Evolutionary conservation across 92 coral and sea anemone genomes (phyloP).

Genomic region (Meandrina meandrites): DNA sequence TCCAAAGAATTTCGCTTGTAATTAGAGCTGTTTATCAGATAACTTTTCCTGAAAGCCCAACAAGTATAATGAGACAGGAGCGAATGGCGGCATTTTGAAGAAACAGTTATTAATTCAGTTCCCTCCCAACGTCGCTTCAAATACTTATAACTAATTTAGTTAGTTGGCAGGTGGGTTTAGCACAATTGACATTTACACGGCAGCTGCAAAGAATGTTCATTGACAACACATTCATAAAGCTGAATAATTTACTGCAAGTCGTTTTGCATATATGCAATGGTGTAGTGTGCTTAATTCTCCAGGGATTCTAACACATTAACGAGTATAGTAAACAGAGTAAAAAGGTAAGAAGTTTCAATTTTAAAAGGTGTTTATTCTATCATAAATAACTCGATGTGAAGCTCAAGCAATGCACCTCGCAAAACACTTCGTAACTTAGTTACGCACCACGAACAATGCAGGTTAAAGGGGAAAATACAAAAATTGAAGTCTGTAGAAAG

Average conservation of each 20-base stretch:
- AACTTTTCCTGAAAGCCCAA: neutral
- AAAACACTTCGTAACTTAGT: neutral
- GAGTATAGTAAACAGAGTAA: too few species aligned
- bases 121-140: neutral
- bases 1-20: neutral
- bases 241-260: neutral
- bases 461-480: neutral
- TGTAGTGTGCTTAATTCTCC: neutral
- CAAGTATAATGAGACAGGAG: neutral
- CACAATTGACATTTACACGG: neutral
- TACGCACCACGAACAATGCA: neutral
- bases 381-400: neutral
- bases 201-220: constrained; percentile 5
- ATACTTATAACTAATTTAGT: constrained; percentile 2
- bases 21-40: neutral
- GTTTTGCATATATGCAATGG: neutral
- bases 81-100: neutral
- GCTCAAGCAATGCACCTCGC: neutral
- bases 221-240: neutral
- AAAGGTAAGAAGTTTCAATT: neutral
- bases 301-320: neutral
- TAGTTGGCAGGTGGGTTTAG: constrained; percentile 4
- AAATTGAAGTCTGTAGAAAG: neutral
- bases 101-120: neutral
- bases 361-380: neutral